phyloP scores from a whole-genome alignment of 2,888 invertebrate species.

The Trichogramma evanescens region DNA sequence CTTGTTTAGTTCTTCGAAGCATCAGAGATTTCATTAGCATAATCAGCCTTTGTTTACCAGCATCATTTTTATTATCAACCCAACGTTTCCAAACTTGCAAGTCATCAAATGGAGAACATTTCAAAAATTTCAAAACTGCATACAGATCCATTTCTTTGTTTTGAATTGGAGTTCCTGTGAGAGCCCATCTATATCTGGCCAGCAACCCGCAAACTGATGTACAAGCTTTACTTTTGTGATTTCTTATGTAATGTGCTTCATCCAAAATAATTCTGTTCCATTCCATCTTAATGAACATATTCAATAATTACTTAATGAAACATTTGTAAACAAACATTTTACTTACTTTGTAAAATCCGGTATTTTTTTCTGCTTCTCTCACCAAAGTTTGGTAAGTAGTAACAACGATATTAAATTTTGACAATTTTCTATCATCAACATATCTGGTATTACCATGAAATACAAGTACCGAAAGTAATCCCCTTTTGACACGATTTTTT shows the following conservation, averaged over 20 bases:
- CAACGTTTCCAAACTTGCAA: slow-evolving; percentile 83
- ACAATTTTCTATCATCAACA: slow-evolving; percentile 49
- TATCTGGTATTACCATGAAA: slow-evolving; percentile 77
- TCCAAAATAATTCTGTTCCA: slow-evolving; percentile 88
- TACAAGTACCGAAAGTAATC: slow-evolving; percentile 58
- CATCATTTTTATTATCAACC: slow-evolving; percentile 76
- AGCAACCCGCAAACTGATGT: slow-evolving; percentile 61
- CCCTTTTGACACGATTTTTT: slow-evolving; percentile 54
- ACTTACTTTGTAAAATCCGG: slow-evolving; percentile 40
- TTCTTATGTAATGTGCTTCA: slow-evolving; percentile 88
- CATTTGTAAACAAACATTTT: not conserved
- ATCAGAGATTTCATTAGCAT: slow-evolving; percentile 78
- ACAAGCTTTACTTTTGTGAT: slow-evolving; percentile 73
- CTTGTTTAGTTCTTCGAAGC: slow-evolving; percentile 79
- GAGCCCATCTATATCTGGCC: slow-evolving; percentile 65
- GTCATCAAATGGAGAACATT: slow-evolving; percentile 85
- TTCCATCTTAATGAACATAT: slow-evolving; percentile 49
- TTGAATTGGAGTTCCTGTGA: slow-evolving; percentile 94
- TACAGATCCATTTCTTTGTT: slow-evolving; percentile 83
- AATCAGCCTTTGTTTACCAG: slow-evolving; percentile 74
- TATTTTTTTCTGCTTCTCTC: slow-evolving; percentile 51
- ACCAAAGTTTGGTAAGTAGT: slow-evolving; percentile 79
- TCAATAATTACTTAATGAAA: not conserved
- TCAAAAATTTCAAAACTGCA: slow-evolving; percentile 73
- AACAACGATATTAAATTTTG: slow-evolving; percentile 72